Base-by-base conservation (phyloP, 2,888 invertebrate genomes). In the Alitta virens region DNA sequence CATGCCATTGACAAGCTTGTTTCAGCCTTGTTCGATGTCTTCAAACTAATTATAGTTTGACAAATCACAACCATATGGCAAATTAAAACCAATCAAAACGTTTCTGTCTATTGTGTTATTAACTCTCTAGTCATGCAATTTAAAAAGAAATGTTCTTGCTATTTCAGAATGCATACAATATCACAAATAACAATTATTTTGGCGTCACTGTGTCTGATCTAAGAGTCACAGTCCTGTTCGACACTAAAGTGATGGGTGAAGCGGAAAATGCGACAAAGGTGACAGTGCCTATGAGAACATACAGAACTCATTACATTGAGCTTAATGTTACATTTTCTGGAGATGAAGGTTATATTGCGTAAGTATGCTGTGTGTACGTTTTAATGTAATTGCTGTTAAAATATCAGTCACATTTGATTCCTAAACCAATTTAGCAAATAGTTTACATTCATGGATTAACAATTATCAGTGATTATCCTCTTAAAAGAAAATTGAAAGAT, bases 181-280 rank as follows among this genome's bases (percentile, higher is more conserved):
- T 46, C 21, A 46, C 46, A n/a, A 46, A 46, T 16, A 46, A 46
- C 46, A 46, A 46, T 46, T 46, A 46, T n/a, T 46, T 46, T 46
- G 46, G 7, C 9, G 21, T 46, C 5, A 21, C n/a, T 16, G 46
- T 46, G 46, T 18, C n/a, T 5, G 18, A 46, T 7, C n/a, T 46
- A 21, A n/a, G 21, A 9, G 46, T 46, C 21, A 46, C 46, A n/a
- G 21, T 21, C 7, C n/a, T 46, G 21, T 46, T n/a, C 7, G 46
- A 46, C n/a, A 46, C 46, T 3, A 46, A 46, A 21, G 46, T 46
- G 7, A 46, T 46, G 46, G 46, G 18, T 12, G 46, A 46, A n/a
- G 46, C 21, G 18, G 21, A n/a, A n/a, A 46, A 46, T n/a, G 7
- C 5, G n/a, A 46, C 46, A 5, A 46, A 18, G n/a, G 21, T 46